phyloP scores from a whole-genome alignment of 2,888 invertebrate genomes.

The Latrodectus elegans region DNA sequence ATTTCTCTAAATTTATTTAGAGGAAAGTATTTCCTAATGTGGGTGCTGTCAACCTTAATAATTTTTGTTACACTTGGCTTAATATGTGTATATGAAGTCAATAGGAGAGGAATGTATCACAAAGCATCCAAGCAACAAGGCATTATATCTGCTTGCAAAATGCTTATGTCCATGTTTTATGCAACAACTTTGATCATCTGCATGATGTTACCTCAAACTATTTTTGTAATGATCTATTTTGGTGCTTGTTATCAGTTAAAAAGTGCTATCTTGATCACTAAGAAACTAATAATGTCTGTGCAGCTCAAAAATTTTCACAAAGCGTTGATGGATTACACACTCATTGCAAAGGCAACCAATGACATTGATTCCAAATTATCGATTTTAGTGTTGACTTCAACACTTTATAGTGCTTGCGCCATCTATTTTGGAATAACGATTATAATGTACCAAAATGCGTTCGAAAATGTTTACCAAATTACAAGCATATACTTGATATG shows the following conservation, averaged over 20 bases:
- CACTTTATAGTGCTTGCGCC: neutral
- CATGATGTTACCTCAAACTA: neutral
- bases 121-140: neutral
- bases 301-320: neutral
- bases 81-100: neutral
- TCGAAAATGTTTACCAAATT: neutral
- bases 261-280: neutral
- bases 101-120: neutral
- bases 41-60: neutral
- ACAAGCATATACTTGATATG: neutral
- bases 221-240: conserved; percentile 6
- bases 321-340: neutral
- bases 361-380: conserved; percentile 20
- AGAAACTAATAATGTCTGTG: neutral
- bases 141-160: neutral
- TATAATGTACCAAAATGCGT: neutral
- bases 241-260: neutral
- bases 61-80: neutral
- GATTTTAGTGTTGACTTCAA: conserved; percentile 14
- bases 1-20: neutral
- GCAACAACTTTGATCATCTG: neutral
- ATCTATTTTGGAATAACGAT: conserved; percentile 11
- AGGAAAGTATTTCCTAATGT: neutral
- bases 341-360: neutral
- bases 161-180: neutral